phyloP scores from a whole-genome alignment of 1,140 invertebrate species.

The Myzus persicae region DNA sequence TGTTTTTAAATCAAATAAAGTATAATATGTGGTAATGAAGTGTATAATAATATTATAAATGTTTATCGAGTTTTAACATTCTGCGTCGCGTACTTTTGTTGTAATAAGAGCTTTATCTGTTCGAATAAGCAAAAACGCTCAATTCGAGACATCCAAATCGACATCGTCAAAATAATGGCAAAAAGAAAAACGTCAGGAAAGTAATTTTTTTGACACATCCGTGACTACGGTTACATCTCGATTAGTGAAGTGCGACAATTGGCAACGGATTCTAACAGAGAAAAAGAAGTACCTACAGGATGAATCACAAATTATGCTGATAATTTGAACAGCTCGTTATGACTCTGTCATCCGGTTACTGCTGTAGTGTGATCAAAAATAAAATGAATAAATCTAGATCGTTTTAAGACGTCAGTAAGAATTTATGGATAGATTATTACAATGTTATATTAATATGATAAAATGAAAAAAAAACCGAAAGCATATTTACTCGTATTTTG shows the following conservation, averaged over 20 bases:
- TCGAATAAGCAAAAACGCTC: not conserved
- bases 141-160: not conserved
- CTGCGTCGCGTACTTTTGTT: not conserved
- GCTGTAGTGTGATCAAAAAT: not conserved
- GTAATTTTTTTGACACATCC: not conserved
- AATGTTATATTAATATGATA: not conserved
- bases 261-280: not conserved
- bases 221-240: not conserved
- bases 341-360: not conserved
- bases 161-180: not conserved
- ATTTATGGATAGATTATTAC: not conserved
- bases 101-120: not conserved
- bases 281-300: too few species aligned
- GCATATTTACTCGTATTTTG: not conserved
- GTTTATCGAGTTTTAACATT: not conserved
- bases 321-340: not conserved
- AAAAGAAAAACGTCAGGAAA: not conserved
- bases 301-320: not conserved
- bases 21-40: not conserved
- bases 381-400: not conserved
- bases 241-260: not conserved
- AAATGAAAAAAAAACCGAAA: not conserved
- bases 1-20: not conserved
- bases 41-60: not conserved
- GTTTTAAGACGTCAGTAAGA: not conserved